A percentile compares a stretch with the other conserved stretches of the same genome.
phyloP scores from a whole-genome alignment of 2,888 invertebrate species.

The Acanthacorydalis orientalis region DNA sequence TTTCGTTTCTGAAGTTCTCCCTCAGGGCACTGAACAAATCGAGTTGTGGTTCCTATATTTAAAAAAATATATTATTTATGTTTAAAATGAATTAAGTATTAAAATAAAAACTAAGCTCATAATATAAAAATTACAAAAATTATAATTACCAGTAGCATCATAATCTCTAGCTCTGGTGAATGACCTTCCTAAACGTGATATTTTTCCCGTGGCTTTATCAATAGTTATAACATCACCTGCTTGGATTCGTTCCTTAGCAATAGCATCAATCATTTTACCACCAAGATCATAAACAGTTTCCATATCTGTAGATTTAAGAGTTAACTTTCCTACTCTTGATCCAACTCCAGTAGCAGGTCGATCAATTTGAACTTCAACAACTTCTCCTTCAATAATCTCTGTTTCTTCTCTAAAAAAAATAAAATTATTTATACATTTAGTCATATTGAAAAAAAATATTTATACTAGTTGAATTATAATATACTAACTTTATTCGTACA shows the following conservation, averaged over 20 bases:
- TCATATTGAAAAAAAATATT: not conserved
- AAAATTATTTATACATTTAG: not conserved
- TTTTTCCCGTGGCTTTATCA: conserved; percentile 94
- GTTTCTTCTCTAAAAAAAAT: conserved; percentile 67
- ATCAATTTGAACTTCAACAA: conserved; percentile 94
- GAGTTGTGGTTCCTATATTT: conserved; percentile 43
- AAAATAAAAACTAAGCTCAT: too few relatives aligned
- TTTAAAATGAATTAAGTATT: too few relatives aligned
- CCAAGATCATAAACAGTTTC: conserved; percentile 98
- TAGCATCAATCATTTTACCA: conserved; percentile 92
- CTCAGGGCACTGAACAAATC: conserved; percentile 96
- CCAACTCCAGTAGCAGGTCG: conserved; percentile 82
- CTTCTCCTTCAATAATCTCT: conserved; percentile 97
- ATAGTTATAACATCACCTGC: conserved; percentile 96
- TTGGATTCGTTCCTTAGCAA: conserved; percentile 90
- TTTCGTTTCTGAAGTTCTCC: conserved; percentile 97
- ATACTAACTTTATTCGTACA: conserved; percentile 71
- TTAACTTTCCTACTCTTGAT: conserved; percentile 80
- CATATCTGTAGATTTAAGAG: conserved; percentile 98
- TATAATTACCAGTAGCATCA: conserved; percentile 69
- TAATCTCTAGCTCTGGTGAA: conserved; percentile 94
- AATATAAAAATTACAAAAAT: too few relatives aligned
- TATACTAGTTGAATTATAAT: not conserved
- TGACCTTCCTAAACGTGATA: conserved; percentile 78
- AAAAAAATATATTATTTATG: not conserved